These are phyloP conservation scores for Clarias fuscus DNA, from an alignment of 2,797 vertebrate genomes.

Conservation along the genomic window DNA sequence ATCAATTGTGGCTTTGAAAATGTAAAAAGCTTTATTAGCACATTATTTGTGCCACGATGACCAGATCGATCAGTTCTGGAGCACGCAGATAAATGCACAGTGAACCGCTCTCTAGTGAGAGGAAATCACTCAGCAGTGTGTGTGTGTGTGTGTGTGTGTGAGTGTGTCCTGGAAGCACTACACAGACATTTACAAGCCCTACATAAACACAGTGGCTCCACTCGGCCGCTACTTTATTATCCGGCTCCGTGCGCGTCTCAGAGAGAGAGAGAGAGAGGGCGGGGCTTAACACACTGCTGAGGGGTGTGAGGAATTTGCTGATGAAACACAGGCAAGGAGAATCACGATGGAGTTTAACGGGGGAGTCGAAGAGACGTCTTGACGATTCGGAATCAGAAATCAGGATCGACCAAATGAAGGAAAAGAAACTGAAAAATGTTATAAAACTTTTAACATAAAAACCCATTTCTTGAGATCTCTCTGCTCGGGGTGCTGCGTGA, in stretches of 20 bases:
- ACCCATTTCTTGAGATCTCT: neutral
- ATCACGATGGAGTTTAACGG: neutral
- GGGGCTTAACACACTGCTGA: neutral
- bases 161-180: neutral
- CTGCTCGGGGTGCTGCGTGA: neutral
- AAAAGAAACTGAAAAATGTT: neutral
- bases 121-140: neutral
- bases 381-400: neutral
- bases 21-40: neutral
- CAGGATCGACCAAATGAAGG: neutral
- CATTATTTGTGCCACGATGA: neutral
- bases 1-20: neutral
- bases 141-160: neutral
- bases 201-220: conserved; percentile 7
- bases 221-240: neutral
- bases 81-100: neutral
- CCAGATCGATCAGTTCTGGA: neutral
- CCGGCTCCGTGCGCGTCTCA: neutral
- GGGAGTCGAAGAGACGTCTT: neutral
- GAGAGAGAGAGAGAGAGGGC: too few species aligned
- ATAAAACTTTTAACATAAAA: neutral
- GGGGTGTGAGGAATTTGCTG: neutral
- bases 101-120: neutral
- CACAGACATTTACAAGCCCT: neutral
- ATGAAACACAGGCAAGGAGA: neutral